These are phyloP conservation scores for Popillia japonica DNA, from an alignment of 1,140 invertebrate species.

Conservation along the genomic window DNA sequence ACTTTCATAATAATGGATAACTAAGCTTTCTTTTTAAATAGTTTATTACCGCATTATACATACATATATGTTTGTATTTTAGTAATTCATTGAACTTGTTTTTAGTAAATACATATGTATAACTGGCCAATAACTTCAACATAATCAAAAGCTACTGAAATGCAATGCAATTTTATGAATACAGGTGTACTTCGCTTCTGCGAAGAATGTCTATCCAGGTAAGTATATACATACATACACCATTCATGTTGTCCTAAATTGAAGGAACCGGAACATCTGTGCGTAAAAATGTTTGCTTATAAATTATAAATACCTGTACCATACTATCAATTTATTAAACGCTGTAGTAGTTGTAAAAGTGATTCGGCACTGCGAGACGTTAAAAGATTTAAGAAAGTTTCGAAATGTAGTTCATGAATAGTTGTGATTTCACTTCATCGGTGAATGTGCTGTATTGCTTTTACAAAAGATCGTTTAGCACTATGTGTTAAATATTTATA, in stretches of 20 bases:
- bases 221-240: too few relatives aligned
- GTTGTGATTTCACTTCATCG: constrained; percentile 18
- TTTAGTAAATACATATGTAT: too few relatives aligned
- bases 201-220: neutral
- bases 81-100: too few relatives aligned
- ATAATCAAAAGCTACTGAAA: too few relatives aligned
- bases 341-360: neutral
- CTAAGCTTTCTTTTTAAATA: too few relatives aligned
- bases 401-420: constrained; percentile 18
- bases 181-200: neutral
- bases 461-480: neutral
- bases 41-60: too few relatives aligned
- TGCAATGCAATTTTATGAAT: neutral
- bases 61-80: too few relatives aligned
- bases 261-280: neutral
- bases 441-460: constrained; percentile 17
- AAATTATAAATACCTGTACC: neutral
- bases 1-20: too few relatives aligned
- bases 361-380: constrained; percentile 8
- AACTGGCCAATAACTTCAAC: too few relatives aligned
- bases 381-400: constrained; percentile 19
- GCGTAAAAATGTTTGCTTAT: neutral
- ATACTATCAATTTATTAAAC: constrained; percentile 8
- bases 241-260: neutral
- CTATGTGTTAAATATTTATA: constrained; percentile 19